Evolutionary conservation across 2,888 invertebrate genomes (phyloP), one percentile per base, ranked within the genome.

Genomic region (Epinotia bilunana): DNA sequence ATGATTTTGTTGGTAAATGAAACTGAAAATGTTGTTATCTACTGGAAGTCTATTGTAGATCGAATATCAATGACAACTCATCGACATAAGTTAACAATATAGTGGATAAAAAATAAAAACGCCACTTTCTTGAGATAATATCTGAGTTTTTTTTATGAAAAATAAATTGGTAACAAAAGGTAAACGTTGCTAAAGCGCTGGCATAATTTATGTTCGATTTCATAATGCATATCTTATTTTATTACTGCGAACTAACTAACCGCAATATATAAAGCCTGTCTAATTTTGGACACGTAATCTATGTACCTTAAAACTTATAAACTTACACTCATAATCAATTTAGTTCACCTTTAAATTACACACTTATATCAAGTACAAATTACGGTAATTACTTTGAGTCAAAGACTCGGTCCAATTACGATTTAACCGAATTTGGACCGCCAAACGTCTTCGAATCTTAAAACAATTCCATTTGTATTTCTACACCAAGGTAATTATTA

Each of bases 381-480:
- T 46, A 58, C 28, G 58, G 43, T 58, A 68, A 69, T 60, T 58
- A 46, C 69, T 69, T 60, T 28, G 5, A 43, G 60, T 60, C 58
- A 69, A 55, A 57, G 57, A n/a, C 58, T 58, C 46, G 60, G 43
- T 60, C 69, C 58, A 69, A 69, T 60, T 53, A 67, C n/a, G 20
- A 60, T 53, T n/a, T n/a, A 73, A 73, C 60, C 20, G 53, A 73
- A 60, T 73, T 58, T n/a, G 20, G n/a, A 20, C 57, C 43, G 58
- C 64, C 64, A 57, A 72, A 72, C 49, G 65, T 13, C 43, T 58
- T 39, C n/a, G 4, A 61, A 61, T 64, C 63, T 65, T 16, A 53
- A 71, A 74, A 74, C 71, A 74, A 74, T 74, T 71, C 70, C 71
- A 74, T 74, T 74, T 60, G 65, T 74, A 70, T 70, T 63, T 74